These are phyloP conservation scores for Todiramphus chloris DNA, from an alignment of 2,113 vertebrate species.

Conservation along the genomic window DNA sequence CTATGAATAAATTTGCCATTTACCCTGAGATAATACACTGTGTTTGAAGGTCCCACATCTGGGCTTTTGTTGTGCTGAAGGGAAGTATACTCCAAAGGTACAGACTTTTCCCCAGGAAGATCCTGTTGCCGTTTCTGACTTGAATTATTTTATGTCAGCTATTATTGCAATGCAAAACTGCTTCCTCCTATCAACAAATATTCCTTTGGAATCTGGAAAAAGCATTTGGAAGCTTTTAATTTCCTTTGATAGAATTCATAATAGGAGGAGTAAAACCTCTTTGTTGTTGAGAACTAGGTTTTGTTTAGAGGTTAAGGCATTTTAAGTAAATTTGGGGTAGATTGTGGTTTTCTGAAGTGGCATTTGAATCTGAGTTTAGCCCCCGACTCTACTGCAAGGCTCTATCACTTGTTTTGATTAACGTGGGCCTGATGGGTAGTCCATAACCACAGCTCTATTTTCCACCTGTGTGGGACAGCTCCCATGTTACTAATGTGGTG, in stretches of 20 bases:
- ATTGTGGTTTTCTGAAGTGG: background rate
- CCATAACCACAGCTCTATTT: accelerated
- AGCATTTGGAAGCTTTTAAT: slow-evolving; percentile 23
- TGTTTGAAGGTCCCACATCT: slow-evolving; percentile 6
- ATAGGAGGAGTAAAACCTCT: background rate
- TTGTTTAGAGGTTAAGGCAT: background rate
- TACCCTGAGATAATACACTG: background rate
- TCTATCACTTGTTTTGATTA: background rate
- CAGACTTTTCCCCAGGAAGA: slow-evolving; percentile 53
- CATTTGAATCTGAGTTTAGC: background rate
- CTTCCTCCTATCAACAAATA: slow-evolving; percentile 23
- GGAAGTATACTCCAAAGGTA: slow-evolving; percentile 6
- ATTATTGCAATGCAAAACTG: background rate
- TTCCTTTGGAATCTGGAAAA: slow-evolving; percentile 9
- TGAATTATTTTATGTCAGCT: slow-evolving; percentile 17
- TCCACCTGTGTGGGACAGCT: background rate
- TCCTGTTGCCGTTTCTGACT: slow-evolving; percentile 46
- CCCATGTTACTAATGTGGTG: accelerated
- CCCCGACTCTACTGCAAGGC: background rate
- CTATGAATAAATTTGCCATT: background rate
- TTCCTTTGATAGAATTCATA: background rate
- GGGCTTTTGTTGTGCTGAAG: slow-evolving; percentile 37
- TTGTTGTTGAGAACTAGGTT: background rate
- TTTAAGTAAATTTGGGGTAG: background rate
- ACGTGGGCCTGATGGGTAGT: background rate